Base-by-base conservation (phyloP, 2,797 vertebrate genomes). In the Pipistrellus nathusii region DNA sequence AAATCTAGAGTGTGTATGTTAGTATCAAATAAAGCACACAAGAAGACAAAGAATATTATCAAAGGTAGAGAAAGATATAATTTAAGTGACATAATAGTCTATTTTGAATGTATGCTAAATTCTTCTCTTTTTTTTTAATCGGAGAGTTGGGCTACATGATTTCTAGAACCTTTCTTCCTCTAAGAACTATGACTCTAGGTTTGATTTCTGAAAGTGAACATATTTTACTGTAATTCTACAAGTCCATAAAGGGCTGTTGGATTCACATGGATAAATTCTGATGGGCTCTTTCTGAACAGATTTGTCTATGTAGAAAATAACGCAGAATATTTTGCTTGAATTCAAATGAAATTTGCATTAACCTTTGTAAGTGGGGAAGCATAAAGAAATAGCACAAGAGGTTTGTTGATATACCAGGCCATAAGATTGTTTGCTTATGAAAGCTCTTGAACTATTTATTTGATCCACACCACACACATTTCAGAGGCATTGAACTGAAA, bases 381-480 rank as follows among this genome's bases (percentile, higher is more conserved):
- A 97, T 96, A 96, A 96, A 94, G 90, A 96, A 94, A 96, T 78
- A 96, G 94, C 96, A 93, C 72, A 82, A 92, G 95, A 93, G 97
- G 96, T 96, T 94, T 96, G 93, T 89, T 92, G 94, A 95, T 84
- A 95, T 82, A 97, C 90, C 92, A 95, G 93, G 96, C 96, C 88
- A 93, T 95, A 95, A 95, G 96, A 97, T 44, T 97, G 94, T 97
- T 97, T 97, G 96, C 95, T 96, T 96, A 96, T 95, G 95, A 97
- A 97, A 97, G 97, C 97, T 96, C 94, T 93, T 95, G 97, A 97
- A 95, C 97, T 97, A 93, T 96, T 97, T 97, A 96, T 97, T 97
- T 97, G 97, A 97, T 96, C 92, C 95, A 91, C 86, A 97, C 94
- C 96, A 96, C 94, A 87, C 96, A 96, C 96, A 96, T 97, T 97